Evolutionary conservation across 2,888 invertebrate genomes (phyloP), one percentile per base, ranked within the genome.

Genomic region (Brachylomia viminalis): DNA sequence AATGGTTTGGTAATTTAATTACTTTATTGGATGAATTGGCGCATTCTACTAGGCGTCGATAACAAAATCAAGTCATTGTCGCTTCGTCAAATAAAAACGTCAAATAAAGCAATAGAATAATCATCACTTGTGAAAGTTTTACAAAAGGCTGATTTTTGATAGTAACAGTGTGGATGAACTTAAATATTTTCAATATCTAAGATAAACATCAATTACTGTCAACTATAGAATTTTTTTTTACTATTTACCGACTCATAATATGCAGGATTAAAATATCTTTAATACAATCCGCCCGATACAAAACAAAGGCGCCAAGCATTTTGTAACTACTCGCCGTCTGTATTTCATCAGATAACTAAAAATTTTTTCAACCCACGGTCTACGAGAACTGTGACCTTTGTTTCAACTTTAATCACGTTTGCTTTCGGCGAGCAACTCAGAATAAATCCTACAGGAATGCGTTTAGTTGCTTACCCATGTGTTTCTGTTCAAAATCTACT

Each of bases 321-420:
- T 84, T 84, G 78, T 84, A 77, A 77, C 77, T 81, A 87, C 83
- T 87, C 85, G 83, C 85, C 75, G 82, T 79, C 72, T 81, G 66
- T 85, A 85, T 83, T 87, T 80, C 80, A 91, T 92, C 91, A 90
- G 91, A 91, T 92, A 90, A 87, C 73, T 85, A 45, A 76, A 4
- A 10, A 82, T 87, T 88, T 90, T 88, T 87, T 87, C 49, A 72
- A 84, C 82, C 88, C 86, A 88, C 83, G 76, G 84, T 87, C 88
- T 82, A 81, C 81, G 75, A 89, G 87, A 89, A 87, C 87, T 91
- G 90, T 87, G 85, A 86, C 87, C 88, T 92, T 92, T 92, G 91
- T 92, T 90, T 89, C 79, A 87, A 87, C 75, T 85, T 87, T 74
- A 84, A 92, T 92, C 91, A 83, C 72, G 91, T 92, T 91, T 87